phyloP scores from a whole-genome alignment of 2,113 vertebrate genomes.

The Sylvilagus bachmani region DNA sequence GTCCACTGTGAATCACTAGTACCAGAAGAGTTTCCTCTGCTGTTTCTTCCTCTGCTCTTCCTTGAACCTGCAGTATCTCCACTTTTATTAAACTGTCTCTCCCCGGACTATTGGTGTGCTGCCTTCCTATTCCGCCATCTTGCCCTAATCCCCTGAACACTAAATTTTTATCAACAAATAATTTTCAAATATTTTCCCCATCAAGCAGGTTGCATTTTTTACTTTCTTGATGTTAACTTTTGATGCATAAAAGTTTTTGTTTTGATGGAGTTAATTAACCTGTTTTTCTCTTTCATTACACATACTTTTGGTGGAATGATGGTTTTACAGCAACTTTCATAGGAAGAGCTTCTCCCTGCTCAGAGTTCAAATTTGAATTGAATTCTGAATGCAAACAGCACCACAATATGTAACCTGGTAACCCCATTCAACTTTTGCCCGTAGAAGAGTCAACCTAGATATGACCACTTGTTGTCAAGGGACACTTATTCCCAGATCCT shows the following conservation, averaged over 20 bases:
- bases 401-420: background rate
- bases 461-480: background rate
- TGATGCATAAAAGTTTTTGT: background rate
- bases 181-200: background rate
- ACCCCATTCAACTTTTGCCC: background rate
- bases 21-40: too few relatives aligned
- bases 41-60: too few relatives aligned
- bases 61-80: too few relatives aligned
- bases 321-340: background rate
- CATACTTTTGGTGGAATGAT: background rate
- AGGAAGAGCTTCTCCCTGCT: background rate
- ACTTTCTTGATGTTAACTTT: background rate
- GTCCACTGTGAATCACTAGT: too few relatives aligned
- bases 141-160: too few relatives aligned
- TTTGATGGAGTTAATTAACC: background rate
- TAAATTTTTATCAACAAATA: background rate
- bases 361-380: background rate
- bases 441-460: background rate
- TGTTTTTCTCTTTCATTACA: background rate
- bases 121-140: too few relatives aligned
- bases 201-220: background rate
- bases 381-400: background rate
- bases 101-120: too few relatives aligned
- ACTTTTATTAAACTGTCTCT: too few relatives aligned
- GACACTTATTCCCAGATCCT: background rate